These are phyloP conservation scores for Pyralis farinalis DNA, from an alignment of 2,888 invertebrate species.

Conservation along the genomic window DNA sequence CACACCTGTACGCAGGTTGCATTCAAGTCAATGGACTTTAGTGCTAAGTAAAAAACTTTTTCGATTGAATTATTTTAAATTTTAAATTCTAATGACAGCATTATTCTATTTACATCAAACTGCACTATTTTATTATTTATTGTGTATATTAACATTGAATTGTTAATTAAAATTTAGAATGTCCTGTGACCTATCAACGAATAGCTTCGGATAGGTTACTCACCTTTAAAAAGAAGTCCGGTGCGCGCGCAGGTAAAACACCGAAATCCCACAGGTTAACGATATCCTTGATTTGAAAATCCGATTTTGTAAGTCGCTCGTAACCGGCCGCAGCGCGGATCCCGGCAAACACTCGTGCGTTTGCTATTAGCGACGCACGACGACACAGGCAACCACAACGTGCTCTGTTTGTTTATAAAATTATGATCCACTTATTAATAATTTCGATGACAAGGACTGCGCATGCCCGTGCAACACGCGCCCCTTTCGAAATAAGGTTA, in stretches of 20 bases:
- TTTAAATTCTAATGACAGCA: too few relatives aligned
- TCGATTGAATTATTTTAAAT: too few relatives aligned
- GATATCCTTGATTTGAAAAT: constrained; percentile 57
- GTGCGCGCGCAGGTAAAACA: constrained; percentile 77
- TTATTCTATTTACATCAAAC: too few relatives aligned
- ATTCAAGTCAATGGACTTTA: too few relatives aligned
- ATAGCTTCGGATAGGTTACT: constrained; percentile 22
- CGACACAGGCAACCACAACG: constrained; percentile 50
- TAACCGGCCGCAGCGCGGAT: constrained; percentile 24
- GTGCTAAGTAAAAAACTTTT: too few relatives aligned
- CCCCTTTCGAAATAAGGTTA: constrained; percentile 70
- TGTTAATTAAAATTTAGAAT: too few relatives aligned
- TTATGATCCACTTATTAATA: constrained; percentile 69
- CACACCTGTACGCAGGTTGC: constrained; percentile 7
- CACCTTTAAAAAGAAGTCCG: constrained; percentile 67
- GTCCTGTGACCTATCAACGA: too few relatives aligned
- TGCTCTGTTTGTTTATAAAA: constrained; percentile 73
- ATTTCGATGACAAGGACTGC: constrained; percentile 63
- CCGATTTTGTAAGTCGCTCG: constrained; percentile 31
- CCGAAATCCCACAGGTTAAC: constrained; percentile 77
- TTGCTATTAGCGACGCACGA: constrained; percentile 50
- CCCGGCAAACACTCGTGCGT: constrained; percentile 42
- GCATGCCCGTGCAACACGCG: constrained; percentile 74
- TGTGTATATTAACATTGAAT: too few relatives aligned
- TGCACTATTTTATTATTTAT: too few relatives aligned